These are phyloP conservation scores for Echinops telfairi DNA, from an alignment of 2,113 vertebrate species.

Conservation along the genomic window DNA sequence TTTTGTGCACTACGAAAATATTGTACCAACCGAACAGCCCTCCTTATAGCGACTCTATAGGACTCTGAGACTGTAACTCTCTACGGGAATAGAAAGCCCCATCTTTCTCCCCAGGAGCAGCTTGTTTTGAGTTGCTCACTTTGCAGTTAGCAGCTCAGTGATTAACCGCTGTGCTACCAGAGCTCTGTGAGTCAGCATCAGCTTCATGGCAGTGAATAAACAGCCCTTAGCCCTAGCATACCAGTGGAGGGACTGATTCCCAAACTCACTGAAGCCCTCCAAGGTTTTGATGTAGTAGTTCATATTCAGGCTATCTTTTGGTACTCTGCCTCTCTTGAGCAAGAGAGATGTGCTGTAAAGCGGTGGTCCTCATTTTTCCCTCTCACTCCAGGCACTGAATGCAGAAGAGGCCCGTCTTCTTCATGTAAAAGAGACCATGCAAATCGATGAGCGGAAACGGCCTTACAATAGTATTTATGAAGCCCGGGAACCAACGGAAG, in stretches of 20 bases:
- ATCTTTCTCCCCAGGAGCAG: no score
- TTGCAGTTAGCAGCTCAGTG: no score
- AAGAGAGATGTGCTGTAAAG: background rate
- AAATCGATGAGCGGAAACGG: conserved; percentile 95
- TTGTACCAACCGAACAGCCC: background rate
- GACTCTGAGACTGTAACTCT: no score
- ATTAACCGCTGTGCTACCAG: no score
- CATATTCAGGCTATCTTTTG: background rate
- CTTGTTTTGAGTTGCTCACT: no score
- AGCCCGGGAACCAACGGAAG: conserved; percentile 94
- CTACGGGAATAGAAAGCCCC: no score
- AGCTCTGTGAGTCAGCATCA: no score
- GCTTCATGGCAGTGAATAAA: no score
- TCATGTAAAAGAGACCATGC: conserved; percentile 93
- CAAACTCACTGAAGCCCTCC: background rate
- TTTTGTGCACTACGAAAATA: conserved; percentile 39
- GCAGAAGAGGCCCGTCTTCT: conserved; percentile 96
- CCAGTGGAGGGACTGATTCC: background rate
- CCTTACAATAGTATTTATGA: conserved; percentile 94
- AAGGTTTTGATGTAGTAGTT: background rate
- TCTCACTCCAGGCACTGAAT: conserved; percentile 91
- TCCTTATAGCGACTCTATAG: no score
- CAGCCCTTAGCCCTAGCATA: background rate
- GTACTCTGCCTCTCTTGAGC: background rate
- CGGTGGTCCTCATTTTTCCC: background rate